These are phyloP conservation scores for Lypha dubia DNA, from an alignment of 2,888 invertebrate species.

Conservation along the genomic window DNA sequence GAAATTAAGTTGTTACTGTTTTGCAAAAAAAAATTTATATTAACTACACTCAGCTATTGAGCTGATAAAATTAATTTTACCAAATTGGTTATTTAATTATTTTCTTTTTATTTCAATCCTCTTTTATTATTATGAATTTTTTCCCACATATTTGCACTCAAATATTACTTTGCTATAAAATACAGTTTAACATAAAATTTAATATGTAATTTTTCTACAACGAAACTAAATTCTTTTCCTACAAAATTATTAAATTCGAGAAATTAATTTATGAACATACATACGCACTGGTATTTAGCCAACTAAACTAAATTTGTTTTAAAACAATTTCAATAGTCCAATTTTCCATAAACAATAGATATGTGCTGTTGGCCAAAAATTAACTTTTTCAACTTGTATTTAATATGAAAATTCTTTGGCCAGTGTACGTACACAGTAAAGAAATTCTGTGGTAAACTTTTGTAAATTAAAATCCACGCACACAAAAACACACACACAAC, in stretches of 20 bases:
- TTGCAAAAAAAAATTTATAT: no score
- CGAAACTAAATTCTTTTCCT: conserved; percentile 10
- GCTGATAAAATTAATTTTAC: no score
- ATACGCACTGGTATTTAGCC: neutral
- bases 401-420: conserved; percentile 17
- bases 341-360: neutral
- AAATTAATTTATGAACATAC: neutral
- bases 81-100: no score
- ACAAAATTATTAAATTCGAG: neutral
- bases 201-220: neutral
- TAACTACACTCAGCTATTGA: no score
- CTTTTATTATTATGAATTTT: no score
- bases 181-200: neutral
- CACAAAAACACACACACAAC: conserved; percentile 24
- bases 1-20: no score
- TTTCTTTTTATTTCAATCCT: no score
- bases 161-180: no score
- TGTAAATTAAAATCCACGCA: neutral
- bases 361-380: conserved; percentile 23
- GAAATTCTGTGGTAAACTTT: conserved; percentile 26
- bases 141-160: no score
- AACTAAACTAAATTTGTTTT: conserved; percentile 4
- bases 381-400: conserved; percentile 23
- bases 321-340: conserved; percentile 18
- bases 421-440: neutral